Evolutionary conservation across 2,113 vertebrate species (phyloP), one percentile per base, ranked within the genome.

Genomic region (Dermatemys mawii): DNA sequence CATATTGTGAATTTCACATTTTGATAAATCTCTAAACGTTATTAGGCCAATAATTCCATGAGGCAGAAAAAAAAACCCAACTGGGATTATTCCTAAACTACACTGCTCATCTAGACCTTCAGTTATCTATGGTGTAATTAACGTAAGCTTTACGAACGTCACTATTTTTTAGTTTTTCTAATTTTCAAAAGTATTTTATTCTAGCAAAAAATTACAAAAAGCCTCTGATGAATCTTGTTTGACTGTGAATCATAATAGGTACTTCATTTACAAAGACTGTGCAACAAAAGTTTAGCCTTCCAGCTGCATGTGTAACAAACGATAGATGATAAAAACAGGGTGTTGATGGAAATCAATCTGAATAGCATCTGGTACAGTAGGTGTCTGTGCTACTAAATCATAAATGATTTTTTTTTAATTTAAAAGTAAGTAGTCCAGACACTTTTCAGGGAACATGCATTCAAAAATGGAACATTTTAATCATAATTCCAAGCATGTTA

Each of bases 331-430:
- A 96, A 93, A 96, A 96, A 95, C 38, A 89, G 81, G 1, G 6
- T 97, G 91, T 86, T 91, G 55, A 87, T 86, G 86, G 84, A 96
- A 97, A 97, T 90, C 86, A 93, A 90, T 93, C 91, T 96, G 76
- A 81, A 93, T 21, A 95, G 91, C 12, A 96, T 54, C 60, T 93
- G 92, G 84, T 3, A 1, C 91, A 95, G 49, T 67, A 93, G 51
- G 44, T 88, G 80, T 80, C 88, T 95, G 86, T 19, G 86, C 78
- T 90, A 95, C 91, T 96, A 97, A 96, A 97, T 94, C 90, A 95
- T 89, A 96, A 95, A 90, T 82, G 87, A 83, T 97, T 97, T 92
- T 91, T 94, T 50, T 88, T 95, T 96, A 96, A 94, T 96, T 96
- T 95, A 97, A 97, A 96, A 93, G 75, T 84, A 97, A 97, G 96